Base-by-base conservation (phyloP, 2,797 vertebrate species). In the Kryptolebias ocellatus region DNA sequence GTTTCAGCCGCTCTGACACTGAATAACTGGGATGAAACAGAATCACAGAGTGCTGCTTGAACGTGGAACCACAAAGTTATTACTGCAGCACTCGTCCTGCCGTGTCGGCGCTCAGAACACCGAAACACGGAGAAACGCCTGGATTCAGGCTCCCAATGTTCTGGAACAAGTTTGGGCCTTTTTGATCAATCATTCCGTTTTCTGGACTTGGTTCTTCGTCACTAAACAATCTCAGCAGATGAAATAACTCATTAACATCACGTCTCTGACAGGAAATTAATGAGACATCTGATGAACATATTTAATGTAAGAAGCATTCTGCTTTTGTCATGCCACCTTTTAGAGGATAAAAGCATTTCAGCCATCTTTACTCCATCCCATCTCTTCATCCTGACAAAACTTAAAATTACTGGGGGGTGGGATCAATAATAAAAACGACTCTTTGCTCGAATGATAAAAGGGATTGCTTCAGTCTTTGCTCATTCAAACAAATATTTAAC, bases 1-100 rank as follows among this genome's bases (percentile, higher is more conserved):
- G 1, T 72, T 70, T 63, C 73, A 45, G 67, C 11, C 18, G 45
- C 24, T 72, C 74, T 74, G 80, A 79, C 61, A 27, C 15, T 11
- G 53, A 53, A 12, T 50, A 27, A 64, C 42, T 4, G 69, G 2
- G 61, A 86, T 70, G 54, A 85, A 84, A 81, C 70, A 47, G 70
- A 81, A 72, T 75, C 67, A 60, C 73, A 54, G 74, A 5, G 50
- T 46, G 15, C 59, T 2, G 58, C 4, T 24, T 54, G 50, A 64
- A 60, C 10, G 31, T 54, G 71, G 3, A 57, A 12, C 50, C 54
- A 2, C 58, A 3, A 11, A 64, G 57, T 74, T 63, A 65, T 85
- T 76, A 69, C 5, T 44, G 64, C 53, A 18, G 76, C 80, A 60
- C 55, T 67, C 31, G 47, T 72, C 73, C 62, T 4, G 59, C n/a